Conservation (phyloP, 2,888 invertebrate genomes). For the Dynastes grantii region DNA sequence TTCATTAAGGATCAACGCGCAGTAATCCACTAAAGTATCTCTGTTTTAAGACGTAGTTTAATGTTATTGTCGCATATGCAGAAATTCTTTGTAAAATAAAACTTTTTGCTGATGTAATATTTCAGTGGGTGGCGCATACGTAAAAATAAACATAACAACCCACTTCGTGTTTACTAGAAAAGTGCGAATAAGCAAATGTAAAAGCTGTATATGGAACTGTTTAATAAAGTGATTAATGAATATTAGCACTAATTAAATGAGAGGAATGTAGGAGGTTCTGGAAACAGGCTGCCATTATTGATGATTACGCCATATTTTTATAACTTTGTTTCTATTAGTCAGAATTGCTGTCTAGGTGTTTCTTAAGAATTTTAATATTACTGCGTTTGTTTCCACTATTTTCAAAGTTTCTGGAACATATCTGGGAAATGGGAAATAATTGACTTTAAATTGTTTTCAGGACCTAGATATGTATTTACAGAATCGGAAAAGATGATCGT, state of each 20-base stretch:
- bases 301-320: background rate
- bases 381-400: too few relatives aligned
- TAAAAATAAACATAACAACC: constrained; percentile 8
- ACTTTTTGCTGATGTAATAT: constrained; percentile 8
- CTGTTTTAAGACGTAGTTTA: constrained; percentile 16
- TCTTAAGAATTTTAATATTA: too few relatives aligned
- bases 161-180: background rate
- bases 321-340: background rate
- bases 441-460: too few relatives aligned
- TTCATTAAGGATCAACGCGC: background rate
- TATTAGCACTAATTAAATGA: background rate
- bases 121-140: background rate
- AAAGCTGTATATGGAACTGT: background rate
- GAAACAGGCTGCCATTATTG: background rate
- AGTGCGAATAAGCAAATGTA: background rate
- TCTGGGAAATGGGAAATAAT: too few relatives aligned
- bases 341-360: background rate
- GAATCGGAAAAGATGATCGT: too few relatives aligned
- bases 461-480: too few relatives aligned
- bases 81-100: constrained; percentile 1
- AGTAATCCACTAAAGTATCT: constrained; percentile 1
- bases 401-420: too few relatives aligned
- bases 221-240: constrained; percentile 8
- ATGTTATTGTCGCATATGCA: background rate
- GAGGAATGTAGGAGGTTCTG: background rate